Conservation (phyloP, 2,888 invertebrate genomes). For the Nudaria mundana region DNA sequence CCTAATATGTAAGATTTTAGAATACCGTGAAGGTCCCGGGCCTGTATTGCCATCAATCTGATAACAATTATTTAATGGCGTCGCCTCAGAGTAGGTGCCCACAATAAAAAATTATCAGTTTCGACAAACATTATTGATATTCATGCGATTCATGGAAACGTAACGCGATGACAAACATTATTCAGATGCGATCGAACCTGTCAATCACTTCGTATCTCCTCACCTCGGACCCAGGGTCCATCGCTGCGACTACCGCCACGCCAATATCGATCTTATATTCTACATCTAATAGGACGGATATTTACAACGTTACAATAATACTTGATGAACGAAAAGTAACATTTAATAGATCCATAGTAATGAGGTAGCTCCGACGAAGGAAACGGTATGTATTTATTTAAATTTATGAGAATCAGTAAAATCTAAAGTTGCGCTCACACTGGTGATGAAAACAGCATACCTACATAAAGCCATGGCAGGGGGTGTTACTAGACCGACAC, state of each 20-base stretch:
- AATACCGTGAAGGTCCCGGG: too few species aligned
- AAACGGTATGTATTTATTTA: slow-evolving; percentile 62
- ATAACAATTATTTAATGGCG: slow-evolving; percentile 41
- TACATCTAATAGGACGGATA: slow-evolving; percentile 19
- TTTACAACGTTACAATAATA: slow-evolving; percentile 22
- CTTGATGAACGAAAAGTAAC: slow-evolving; percentile 39
- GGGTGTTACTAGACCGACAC: too few species aligned
- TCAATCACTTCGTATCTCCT: slow-evolving; percentile 53
- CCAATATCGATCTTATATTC: slow-evolving; percentile 27
- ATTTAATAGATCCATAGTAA: slow-evolving; percentile 64
- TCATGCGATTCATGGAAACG: slow-evolving; percentile 60
- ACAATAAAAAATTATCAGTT: slow-evolving; percentile 34
- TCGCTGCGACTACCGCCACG: slow-evolving; percentile 9
- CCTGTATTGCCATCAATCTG: slow-evolving; percentile 24
- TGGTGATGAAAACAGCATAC: not conserved
- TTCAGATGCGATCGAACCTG: slow-evolving; percentile 50
- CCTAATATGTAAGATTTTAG: too few species aligned
- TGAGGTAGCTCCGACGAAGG: slow-evolving; percentile 52
- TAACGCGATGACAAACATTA: slow-evolving; percentile 42
- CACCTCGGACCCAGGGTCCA: slow-evolving; percentile 35
- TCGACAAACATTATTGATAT: slow-evolving; percentile 47
- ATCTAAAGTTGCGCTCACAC: slow-evolving; percentile 50
- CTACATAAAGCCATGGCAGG: too few species aligned
- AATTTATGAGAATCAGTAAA: slow-evolving; percentile 59
- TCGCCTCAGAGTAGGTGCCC: slow-evolving; percentile 27